Percentiles rank a stretch among this genome's conserved stretches.
These are phyloP conservation scores for Drosophila navojoa DNA, from an alignment of 1,140 invertebrate genomes.

Conservation along the genomic window DNA sequence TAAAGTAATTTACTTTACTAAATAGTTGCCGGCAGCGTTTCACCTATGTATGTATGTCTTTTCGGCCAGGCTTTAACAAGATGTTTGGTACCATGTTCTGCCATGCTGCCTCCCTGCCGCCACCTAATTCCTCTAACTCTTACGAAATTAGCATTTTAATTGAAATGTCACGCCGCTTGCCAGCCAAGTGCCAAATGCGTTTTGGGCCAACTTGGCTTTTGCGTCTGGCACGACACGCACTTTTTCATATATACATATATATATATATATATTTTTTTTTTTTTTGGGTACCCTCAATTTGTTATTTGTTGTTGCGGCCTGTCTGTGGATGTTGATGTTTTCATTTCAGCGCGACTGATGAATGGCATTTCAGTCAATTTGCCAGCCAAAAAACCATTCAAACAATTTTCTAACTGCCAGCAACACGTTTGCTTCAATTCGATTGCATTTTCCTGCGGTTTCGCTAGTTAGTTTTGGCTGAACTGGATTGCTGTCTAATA, in stretches of 20 bases:
- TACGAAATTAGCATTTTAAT: slow-evolving; percentile 73
- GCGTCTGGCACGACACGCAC: slow-evolving; percentile 59
- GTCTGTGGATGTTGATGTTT: slow-evolving; percentile 52
- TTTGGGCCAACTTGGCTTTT: slow-evolving; percentile 32
- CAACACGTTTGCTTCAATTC: slow-evolving; percentile 29
- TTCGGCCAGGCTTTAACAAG: slow-evolving; percentile 33
- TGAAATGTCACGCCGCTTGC: slow-evolving; percentile 70
- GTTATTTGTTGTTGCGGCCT: slow-evolving; percentile 2
- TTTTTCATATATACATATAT: slow-evolving; percentile 52
- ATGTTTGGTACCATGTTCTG: slow-evolving; percentile 35
- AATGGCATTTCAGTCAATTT: slow-evolving; percentile 61
- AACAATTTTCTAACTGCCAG: slow-evolving; percentile 41
- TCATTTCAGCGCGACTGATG: slow-evolving; percentile 60
- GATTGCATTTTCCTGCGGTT: slow-evolving; percentile 18
- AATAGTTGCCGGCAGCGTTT: slow-evolving; percentile 71
- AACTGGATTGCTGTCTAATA: slow-evolving; percentile 40
- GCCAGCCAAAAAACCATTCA: slow-evolving; percentile 26
- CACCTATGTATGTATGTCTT: slow-evolving; percentile 22
- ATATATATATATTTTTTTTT: too few species aligned
- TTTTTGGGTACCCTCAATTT: slow-evolving; percentile 16
- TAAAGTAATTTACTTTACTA: slow-evolving; percentile 76
- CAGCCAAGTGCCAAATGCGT: slow-evolving; percentile 63
- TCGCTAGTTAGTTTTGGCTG: background rate
- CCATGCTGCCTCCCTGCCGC: slow-evolving; percentile 10
- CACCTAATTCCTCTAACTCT: background rate